Conservation (phyloP, 2,113 vertebrate genomes). For the Sinosuthora webbiana region DNA sequence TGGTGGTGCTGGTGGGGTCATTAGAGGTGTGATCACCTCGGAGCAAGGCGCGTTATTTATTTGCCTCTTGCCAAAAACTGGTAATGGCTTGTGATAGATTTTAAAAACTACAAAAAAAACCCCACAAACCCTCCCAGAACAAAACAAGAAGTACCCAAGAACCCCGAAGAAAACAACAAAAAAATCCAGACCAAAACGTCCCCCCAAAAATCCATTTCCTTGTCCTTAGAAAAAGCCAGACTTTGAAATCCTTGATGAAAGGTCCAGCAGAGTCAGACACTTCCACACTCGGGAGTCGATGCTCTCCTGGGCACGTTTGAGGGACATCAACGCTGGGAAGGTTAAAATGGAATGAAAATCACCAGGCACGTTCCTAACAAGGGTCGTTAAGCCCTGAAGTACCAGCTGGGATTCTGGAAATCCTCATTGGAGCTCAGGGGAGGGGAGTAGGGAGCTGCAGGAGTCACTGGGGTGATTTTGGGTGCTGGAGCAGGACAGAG, state of each 20-base stretch:
- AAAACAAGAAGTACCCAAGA: not conserved
- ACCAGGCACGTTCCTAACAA: not conserved
- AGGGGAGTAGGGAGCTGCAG: not conserved
- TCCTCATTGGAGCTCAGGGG: not conserved
- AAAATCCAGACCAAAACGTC: not conserved
- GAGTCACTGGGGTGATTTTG: rapidly evolving
- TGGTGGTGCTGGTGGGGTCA: not conserved
- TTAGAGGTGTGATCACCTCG: not conserved
- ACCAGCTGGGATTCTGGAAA: not conserved
- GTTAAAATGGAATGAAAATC: not conserved
- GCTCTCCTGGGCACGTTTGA: not conserved
- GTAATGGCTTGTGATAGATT: not conserved
- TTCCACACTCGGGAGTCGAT: not conserved
- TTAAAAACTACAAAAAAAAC: not conserved
- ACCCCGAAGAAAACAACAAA: not conserved
- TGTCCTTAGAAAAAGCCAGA: not conserved
- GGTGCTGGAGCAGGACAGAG: rapidly evolving
- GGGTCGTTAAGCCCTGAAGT: not conserved
- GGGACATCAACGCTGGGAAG: not conserved
- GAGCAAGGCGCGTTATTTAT: not conserved
- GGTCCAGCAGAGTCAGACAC: not conserved
- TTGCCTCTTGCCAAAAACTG: not conserved
- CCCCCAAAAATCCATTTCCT: not conserved
- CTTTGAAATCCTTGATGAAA: not conserved
- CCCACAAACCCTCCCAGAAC: too few relatives aligned